Base-by-base conservation (phyloP, 1,140 invertebrate species). In the Acyrthosiphon pisum region DNA sequence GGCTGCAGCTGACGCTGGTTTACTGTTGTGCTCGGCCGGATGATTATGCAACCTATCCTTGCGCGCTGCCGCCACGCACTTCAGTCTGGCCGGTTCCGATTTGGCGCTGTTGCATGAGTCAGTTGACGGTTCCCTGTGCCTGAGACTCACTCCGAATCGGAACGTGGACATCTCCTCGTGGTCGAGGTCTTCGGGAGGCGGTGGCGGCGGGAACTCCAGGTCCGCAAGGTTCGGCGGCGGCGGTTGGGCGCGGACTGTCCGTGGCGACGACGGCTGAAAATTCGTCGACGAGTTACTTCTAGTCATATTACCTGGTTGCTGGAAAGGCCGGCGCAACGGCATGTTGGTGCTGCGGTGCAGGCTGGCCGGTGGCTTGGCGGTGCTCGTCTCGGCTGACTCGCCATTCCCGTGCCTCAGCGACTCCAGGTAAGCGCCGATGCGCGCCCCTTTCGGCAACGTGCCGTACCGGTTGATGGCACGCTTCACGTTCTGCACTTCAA, bases 401-500 rank as follows among this genome's bases (percentile, higher is more conserved):
- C 94, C 94, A n/a, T 95, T 96, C n/a, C 97, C 97, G 94, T 98
- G 97, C 60, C 98, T 96, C 93, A 99, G 95, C 1, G 98, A 99
- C 94, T 99, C 98, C 30, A 99, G 95, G 95, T 99, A 99, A 0
- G 98, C 98, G 23, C 98, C 98, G 94, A 99, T 99, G 56, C 99
- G 96, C 26, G 98, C 98, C 88, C 98, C 98, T 95, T 99, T 99
- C 0, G 99, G 99, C 93, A 99, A 95, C 23, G 99, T 99, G 11
- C 99, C 99, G 95, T 99, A 99, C n/a, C 98, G 96, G 95, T 98
- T 99, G 93, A 99, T 99, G 14, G 98, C 98, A 94, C 98, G 97
- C 94, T 99, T 98, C 92, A 99, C 98, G 96, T 99, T 99, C 95
- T 99, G 98, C 94, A 99, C 98, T 96, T 99, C 99, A 93, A 99